phyloP scores from a whole-genome alignment of 92 coral and sea anemone species.

The Isaurus tuberculatus region DNA sequence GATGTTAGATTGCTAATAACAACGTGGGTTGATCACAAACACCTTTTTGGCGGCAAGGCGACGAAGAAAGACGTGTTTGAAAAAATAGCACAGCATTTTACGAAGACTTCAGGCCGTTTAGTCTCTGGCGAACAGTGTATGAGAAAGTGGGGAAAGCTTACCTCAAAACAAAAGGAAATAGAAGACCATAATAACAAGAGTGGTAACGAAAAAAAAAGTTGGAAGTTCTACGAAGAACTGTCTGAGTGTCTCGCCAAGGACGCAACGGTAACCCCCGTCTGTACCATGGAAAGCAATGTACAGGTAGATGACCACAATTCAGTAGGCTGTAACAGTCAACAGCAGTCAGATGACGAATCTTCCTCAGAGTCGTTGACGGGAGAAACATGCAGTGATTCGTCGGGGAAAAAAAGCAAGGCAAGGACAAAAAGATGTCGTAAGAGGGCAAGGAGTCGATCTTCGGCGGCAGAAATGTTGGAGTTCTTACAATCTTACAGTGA shows the following conservation, averaged over 20 bases:
- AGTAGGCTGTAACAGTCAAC: neutral
- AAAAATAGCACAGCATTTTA: constrained; percentile 49
- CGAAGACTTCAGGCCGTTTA: constrained; percentile 17
- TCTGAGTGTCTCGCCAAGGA: constrained; percentile 45
- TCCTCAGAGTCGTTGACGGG: neutral
- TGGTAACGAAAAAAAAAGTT: constrained; percentile 50
- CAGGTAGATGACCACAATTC: neutral
- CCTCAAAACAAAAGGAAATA: constrained; percentile 33
- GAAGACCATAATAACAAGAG: constrained; percentile 59
- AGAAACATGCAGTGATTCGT: neutral
- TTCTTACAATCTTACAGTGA: neutral
- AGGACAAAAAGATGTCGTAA: neutral
- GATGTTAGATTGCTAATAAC: constrained; percentile 46
- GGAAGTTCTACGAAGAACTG: constrained; percentile 62
- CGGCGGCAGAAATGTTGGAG: neutral
- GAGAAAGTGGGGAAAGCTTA: constrained; percentile 42
- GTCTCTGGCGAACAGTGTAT: constrained; percentile 58
- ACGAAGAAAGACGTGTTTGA: constrained; percentile 60
- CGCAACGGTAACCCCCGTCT: constrained; percentile 50
- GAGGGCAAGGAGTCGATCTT: neutral
- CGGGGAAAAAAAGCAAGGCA: neutral
- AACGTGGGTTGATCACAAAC: constrained; percentile 49
- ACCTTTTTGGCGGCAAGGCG: constrained; percentile 51
- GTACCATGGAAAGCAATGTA: constrained; percentile 59
- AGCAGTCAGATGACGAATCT: constrained; percentile 3